Base-by-base conservation (phyloP, 2,797 vertebrate genomes). In the Hyperoplus lanceolatus region DNA sequence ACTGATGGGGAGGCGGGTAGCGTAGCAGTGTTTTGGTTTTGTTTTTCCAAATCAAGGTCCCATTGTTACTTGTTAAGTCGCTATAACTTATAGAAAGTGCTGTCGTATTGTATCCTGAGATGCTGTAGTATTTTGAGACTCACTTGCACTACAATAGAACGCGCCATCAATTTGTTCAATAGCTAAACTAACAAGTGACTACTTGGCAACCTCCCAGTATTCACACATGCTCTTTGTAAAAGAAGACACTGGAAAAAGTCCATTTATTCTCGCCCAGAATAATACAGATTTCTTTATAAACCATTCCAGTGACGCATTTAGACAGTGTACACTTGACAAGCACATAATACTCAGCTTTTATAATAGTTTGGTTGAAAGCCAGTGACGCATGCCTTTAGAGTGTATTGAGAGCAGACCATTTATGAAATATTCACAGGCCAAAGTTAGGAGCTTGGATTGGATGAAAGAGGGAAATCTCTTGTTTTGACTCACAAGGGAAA, bases 1-100 rank as follows among this genome's bases (percentile, higher is more conserved):
- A 46, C 68, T 82, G 85, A 81, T 79, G 79, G 74, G 59, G 56
- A 80, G 64, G 76, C 80, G 58, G 29, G 84, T 78, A 70, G 72
- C 2, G 55, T 71, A 60, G 45, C 38, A 15, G 6, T 56, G 36
- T 50, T 58, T 75, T 61, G 56, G 62, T 57, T 18, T 55, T 3
- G 11, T 13, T 62, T 72, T 43, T 21, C 60, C 48, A 73, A 86
- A 75, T 80, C 45, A 15, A 49, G 42, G 8, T 51, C 60, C 2
- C 49, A 21, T 88, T 85, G 74, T 80, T 78, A 29, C 15, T 43
- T 18, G 57, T 55, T 42, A 45, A 54, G 58, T 67, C 54, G 57
- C 56, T n/a, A 6, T 80, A 57, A 62, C 61, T 76, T 74, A 70
- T 79, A 69, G 71, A 75, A 69, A 36, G 46, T 0, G 13, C 45